Conservation (phyloP, 92 coral and sea anemone species). For the Micromussa lordhowensis region DNA sequence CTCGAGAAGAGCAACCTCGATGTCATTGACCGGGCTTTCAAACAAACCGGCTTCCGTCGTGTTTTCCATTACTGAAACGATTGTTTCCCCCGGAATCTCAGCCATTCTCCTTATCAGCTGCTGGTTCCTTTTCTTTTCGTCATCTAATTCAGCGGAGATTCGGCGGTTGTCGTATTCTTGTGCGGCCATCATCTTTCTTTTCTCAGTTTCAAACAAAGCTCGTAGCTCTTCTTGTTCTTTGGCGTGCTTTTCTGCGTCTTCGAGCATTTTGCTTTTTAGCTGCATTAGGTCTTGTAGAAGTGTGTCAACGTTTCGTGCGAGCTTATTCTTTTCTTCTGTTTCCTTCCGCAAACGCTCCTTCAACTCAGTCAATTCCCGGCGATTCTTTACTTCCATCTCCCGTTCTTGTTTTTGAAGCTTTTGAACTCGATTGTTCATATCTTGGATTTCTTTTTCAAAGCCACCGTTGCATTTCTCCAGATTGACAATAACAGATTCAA, state of each 20-base stretch:
- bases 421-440: slow-evolving; percentile 40
- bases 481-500: slow-evolving; percentile 58
- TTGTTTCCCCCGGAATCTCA: slow-evolving; percentile 43
- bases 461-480: slow-evolving; percentile 52
- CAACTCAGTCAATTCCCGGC: slow-evolving; percentile 50
- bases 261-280: slow-evolving; percentile 67
- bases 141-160: slow-evolving; percentile 30
- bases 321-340: slow-evolving; percentile 65
- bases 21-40: slow-evolving; percentile 25
- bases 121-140: slow-evolving; percentile 14
- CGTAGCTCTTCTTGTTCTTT: slow-evolving; percentile 62
- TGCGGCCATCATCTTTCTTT: slow-evolving; percentile 5
- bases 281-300: slow-evolving; percentile 79
- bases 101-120: slow-evolving; percentile 38
- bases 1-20: slow-evolving; percentile 14
- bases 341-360: slow-evolving; percentile 72
- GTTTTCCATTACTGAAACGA: slow-evolving; percentile 31
- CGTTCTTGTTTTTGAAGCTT: slow-evolving; percentile 66
- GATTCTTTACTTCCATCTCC: slow-evolving; percentile 60
- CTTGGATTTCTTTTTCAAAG: slow-evolving; percentile 65
- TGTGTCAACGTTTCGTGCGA: slow-evolving; percentile 71
- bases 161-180: slow-evolving; percentile 16
- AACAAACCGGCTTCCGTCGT: slow-evolving; percentile 26
- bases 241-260: slow-evolving; percentile 69
- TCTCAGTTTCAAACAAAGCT: slow-evolving; percentile 63